Evolutionary conservation across 2,113 vertebrate genomes (phyloP), one percentile per base, ranked within the genome.

Genomic region (Urocitellus parryii): DNA sequence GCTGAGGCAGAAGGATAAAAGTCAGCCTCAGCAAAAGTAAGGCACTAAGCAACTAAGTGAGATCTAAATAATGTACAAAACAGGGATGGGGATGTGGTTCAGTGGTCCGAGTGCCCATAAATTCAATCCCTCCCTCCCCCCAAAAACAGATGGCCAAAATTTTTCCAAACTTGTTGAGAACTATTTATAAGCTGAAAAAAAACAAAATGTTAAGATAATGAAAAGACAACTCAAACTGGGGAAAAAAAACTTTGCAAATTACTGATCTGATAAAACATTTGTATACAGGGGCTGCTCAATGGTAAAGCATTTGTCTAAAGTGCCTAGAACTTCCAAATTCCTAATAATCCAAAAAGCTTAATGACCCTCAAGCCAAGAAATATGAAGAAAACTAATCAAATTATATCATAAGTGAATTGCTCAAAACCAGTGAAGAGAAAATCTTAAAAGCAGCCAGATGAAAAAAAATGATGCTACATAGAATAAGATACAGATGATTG

Each of bases 381-480:
- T 58, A 86, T 13, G 42, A 91, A 95, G 3, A 80, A 80, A 92
- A 92, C 37, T 80, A 79, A 89, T 8, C 37, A 91, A 12, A 3
- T 7, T 5, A 76, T 27, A 77, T 51, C 53, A 73, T 53, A 80
- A 86, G 45, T 56, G 56, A 94, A 68, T 11, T 78, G 70, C 20
- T 96, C 81, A 83, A 86, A 90, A 90, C 10, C 67, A 92, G 7
- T 76, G 24, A 63, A 82, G 65, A 83, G 16, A 86, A 92, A 81
- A 70, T 73, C 45, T 90, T 80, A 70, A 89, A 48, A 87, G 56
- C 25, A 91, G 1, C 17, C 37, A 37, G 27, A 84, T 34, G 29
- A 72, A 48, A 68, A 48, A 68, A 88, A 88, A 84, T 29, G 29
- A 56, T 25, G 22, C n/a, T 72, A 53, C 3, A 65, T 42, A 93